Percentiles rank a stretch among this genome's conserved stretches.
Conservation (phyloP, 1,140 invertebrate genomes). For the Brachystomella parvula region DNA sequence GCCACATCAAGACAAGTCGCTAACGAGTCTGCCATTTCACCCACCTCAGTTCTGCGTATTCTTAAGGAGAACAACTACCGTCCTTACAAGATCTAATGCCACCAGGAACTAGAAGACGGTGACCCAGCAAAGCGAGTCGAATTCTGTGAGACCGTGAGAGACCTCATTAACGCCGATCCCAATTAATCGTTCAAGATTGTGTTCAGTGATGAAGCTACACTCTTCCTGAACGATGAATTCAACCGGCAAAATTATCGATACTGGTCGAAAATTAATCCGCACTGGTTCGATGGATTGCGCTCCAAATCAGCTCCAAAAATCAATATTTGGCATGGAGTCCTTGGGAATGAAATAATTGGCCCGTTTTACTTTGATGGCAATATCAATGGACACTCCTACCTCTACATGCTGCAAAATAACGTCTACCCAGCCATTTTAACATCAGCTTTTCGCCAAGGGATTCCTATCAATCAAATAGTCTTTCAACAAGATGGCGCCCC, state of each 20-base stretch:
- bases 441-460: background rate
- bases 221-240: constrained; percentile 38
- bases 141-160: background rate
- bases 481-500: constrained; percentile 45
- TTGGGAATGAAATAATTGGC: constrained; percentile 39
- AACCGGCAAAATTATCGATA: constrained; percentile 29
- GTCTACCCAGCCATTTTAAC: background rate
- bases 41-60: background rate
- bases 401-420: constrained; percentile 34
- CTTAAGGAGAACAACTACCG: constrained; percentile 1
- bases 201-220: constrained; percentile 30
- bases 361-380: constrained; percentile 40
- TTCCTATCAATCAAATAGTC: background rate
- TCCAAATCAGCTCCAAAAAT: constrained; percentile 40
- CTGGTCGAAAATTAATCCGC: constrained; percentile 39
- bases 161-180: background rate
- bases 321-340: constrained; percentile 42
- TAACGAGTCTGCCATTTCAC: background rate
- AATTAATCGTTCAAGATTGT: background rate
- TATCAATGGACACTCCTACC: constrained; percentile 35
- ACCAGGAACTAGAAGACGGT: background rate
- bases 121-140: background rate
- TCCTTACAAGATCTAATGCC: constrained; percentile 1
- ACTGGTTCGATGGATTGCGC: constrained; percentile 34
- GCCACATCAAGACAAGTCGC: background rate